Conservation (phyloP, 2,113 vertebrate species). For the Rhynchopsitta pachyrhyncha region DNA sequence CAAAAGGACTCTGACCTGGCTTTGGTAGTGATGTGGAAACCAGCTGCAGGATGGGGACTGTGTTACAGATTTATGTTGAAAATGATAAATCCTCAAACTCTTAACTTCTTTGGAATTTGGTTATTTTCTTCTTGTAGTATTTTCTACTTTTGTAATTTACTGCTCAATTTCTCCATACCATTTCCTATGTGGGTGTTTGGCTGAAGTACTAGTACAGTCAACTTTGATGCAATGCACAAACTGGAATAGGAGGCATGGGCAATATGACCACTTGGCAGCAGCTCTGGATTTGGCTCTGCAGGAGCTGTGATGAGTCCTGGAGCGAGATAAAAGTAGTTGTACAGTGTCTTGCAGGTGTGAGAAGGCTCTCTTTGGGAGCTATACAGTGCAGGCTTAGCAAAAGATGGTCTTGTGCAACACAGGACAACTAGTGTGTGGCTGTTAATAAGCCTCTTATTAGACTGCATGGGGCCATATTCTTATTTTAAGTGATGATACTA, state of each 20-base stretch:
- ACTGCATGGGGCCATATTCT: no score
- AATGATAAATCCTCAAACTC: neutral
- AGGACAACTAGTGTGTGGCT: neutral
- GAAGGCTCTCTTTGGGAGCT: neutral
- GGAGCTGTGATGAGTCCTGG: neutral
- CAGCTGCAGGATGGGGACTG: neutral
- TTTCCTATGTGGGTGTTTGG: neutral
- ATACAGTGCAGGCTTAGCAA: neutral
- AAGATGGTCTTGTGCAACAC: neutral
- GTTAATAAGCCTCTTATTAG: no score
- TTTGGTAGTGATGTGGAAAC: neutral
- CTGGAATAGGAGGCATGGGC: neutral
- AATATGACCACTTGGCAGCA: neutral
- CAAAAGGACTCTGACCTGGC: neutral
- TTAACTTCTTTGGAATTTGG: neutral
- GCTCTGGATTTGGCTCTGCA: neutral
- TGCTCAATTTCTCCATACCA: neutral
- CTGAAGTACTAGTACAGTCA: neutral
- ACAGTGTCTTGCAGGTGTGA: neutral
- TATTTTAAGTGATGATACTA: neutral
- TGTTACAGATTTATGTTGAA: neutral
- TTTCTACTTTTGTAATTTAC: neutral
- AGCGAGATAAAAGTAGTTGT: neutral
- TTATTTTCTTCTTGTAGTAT: constrained; percentile 21
- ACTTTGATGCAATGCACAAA: neutral